These are phyloP conservation scores for Cirrhinus mrigala DNA, from an alignment of 2,797 vertebrate genomes.

Conservation along the genomic window DNA sequence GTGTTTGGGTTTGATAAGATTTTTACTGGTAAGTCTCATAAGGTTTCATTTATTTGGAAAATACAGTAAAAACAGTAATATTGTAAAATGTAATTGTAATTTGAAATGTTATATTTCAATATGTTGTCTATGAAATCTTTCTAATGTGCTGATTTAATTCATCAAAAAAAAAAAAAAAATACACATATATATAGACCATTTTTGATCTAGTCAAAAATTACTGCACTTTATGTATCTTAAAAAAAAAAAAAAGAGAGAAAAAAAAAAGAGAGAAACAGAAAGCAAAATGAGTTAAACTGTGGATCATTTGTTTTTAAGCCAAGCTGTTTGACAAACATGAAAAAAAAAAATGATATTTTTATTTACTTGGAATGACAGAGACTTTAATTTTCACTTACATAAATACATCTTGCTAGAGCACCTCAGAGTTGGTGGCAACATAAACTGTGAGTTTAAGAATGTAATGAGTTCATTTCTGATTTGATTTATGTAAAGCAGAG, in stretches of 20 bases:
- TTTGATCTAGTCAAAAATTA: not conserved
- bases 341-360: constrained; percentile 20
- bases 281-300: not conserved
- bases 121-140: too few species aligned
- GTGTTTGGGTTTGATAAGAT: too few species aligned
- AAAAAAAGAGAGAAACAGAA: not conserved
- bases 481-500: constrained; percentile 29
- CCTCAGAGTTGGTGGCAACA: constrained; percentile 25
- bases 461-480: constrained; percentile 22
- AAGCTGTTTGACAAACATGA: constrained; percentile 36
- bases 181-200: too few species aligned
- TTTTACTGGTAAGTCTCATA: too few species aligned
- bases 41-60: too few species aligned
- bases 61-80: not conserved
- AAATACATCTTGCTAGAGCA: constrained; percentile 35
- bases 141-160: too few species aligned
- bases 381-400: constrained; percentile 44
- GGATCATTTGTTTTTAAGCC: not conserved
- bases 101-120: too few species aligned
- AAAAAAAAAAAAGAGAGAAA: not conserved
- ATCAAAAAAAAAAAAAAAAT: too few species aligned
- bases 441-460: constrained; percentile 43
- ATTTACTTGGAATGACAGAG: constrained; percentile 22
- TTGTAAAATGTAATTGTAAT: not conserved
- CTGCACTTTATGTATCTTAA: not conserved